Evolutionary conservation across 2,113 vertebrate species (phyloP), one percentile per base, ranked within the genome.

Genomic region (Hucho hucho): DNA sequence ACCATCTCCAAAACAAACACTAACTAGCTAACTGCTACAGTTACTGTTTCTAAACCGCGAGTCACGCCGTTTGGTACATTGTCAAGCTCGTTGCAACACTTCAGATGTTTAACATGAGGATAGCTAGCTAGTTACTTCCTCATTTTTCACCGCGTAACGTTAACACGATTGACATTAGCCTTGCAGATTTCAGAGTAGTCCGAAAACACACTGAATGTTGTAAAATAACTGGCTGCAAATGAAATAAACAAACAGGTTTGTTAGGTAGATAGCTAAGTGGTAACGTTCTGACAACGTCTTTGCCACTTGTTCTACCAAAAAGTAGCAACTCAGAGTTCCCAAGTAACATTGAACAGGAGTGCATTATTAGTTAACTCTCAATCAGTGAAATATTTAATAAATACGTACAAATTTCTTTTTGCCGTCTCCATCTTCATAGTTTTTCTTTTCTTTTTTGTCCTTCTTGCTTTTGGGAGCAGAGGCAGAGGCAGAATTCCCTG

Each of bases 401-500:
- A 83, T 90, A 94, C 93, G 91, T 80, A 94, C 93, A 89, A 94
- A 94, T 84, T 94, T 94, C 90, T 94, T 94, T 72, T 93, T 94
- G 46, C 85, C 86, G 1, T 93, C 93, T 86, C 91, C 93, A 73
- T 94, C 93, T 1, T 93, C 93, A 9, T 85, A 85, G 79, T 26
- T 82, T 80, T 94, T 94, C 90, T 94, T 94, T 18, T 91, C 80
- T 68, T 94, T 94, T 83, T 93, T 94, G 32, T 94, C 92, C 80
- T 94, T 93, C 58, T 79, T 75, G 66, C 81, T 79, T 87, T 94
- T 94, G 13, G 86, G 64, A 53, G 74, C 85, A 25, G 89, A 74
- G 14, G 83, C 92, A 12, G 93, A 90, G 5, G 92, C 92, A 9
- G 91, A 89, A 29, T 79, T 89, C 9, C 91, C 92, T 43, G 83